A percentile compares a stretch with the other conserved stretches of the same genome.
These are phyloP conservation scores for Champsocephalus gunnari DNA, from an alignment of 2,797 vertebrate genomes.

Conservation along the genomic window DNA sequence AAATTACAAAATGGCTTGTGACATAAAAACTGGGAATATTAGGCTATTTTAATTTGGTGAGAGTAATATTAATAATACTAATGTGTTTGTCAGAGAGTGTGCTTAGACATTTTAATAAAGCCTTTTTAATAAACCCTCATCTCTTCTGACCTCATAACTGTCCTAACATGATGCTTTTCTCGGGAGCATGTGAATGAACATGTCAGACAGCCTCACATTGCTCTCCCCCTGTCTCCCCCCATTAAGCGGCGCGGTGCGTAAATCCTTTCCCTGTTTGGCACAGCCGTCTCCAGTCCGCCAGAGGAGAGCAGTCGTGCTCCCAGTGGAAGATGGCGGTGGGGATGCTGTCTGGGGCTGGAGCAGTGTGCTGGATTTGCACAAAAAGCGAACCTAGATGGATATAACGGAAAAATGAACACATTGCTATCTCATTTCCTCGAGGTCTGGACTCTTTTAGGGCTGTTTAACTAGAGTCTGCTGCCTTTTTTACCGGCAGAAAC, in stretches of 20 bases:
- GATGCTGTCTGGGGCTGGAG: conserved; percentile 80
- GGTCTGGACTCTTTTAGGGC: conserved; percentile 55
- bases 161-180: background rate
- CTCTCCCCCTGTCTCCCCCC: conserved; percentile 20
- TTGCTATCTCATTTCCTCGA: conserved; percentile 42
- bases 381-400: conserved; percentile 66
- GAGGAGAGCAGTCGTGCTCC: conserved; percentile 77
- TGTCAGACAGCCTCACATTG: conserved; percentile 18
- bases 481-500: conserved; percentile 44
- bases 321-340: conserved; percentile 91
- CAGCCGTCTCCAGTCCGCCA: conserved; percentile 62
- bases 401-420: conserved; percentile 58
- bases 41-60: too few relatives aligned
- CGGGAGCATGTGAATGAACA: background rate
- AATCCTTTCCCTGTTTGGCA: conserved; percentile 49
- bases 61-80: too few relatives aligned
- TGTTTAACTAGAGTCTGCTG: conserved; percentile 46
- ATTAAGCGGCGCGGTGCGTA: conserved; percentile 52
- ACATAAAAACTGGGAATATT: too few relatives aligned
- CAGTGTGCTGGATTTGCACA: conserved; percentile 65
- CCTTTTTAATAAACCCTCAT: background rate
- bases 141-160: background rate
- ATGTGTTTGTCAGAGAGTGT: background rate
- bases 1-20: background rate
- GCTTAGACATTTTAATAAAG: background rate